Evolutionary conservation across 2,113 vertebrate genomes (phyloP), one percentile per base, ranked within the genome.

Genomic region (Pampusana beccarii): DNA sequence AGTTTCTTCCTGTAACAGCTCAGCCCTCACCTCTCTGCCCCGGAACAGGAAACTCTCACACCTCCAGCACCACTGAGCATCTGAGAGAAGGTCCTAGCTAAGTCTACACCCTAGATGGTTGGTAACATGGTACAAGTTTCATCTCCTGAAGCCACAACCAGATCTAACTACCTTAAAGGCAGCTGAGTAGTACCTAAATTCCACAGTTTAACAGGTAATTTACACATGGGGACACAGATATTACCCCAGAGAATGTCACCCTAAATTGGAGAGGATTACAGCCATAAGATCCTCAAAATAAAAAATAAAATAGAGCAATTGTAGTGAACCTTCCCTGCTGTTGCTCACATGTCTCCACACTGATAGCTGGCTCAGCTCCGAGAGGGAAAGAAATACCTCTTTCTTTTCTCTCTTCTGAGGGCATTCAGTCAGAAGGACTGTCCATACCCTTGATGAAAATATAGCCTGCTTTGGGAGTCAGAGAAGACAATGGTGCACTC

Each of bases 121-220:
- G 10, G 42, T 73, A 90, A 62, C 3, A 31, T 2, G 6, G 2
- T 17, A 26, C 17, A 64, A 60, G 13, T 60, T 90, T 81, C 40
- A 61, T 15, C 19, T 61, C 13, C 58, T 58, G 25, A 78, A 84
- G 34, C 17, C 26, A 54, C 28, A 67, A 31, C 8, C 21, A 83
- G 34, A 12, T 69, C 53, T 40, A 66, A 44, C 34, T 48, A 62
- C 16, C 44, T 38, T 46, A 51, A 80, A 83, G 28, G 21, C 72
- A 83, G 48, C 19, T 56, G 18, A 79, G 31, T 44, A 7, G 15
- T 29, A 75, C 21, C 46, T 54, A 36, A 88, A 67, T 34, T 54
- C 25, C 31, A 50, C 31, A 54, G 11, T 1, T 11, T 29, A 88
- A 46, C 18, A 56, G 16, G 0, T 8, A 36, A 65, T 1, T 44